Evolutionary conservation across 2,888 invertebrate species (phyloP).

Genomic region (Stenodema calcarata): DNA sequence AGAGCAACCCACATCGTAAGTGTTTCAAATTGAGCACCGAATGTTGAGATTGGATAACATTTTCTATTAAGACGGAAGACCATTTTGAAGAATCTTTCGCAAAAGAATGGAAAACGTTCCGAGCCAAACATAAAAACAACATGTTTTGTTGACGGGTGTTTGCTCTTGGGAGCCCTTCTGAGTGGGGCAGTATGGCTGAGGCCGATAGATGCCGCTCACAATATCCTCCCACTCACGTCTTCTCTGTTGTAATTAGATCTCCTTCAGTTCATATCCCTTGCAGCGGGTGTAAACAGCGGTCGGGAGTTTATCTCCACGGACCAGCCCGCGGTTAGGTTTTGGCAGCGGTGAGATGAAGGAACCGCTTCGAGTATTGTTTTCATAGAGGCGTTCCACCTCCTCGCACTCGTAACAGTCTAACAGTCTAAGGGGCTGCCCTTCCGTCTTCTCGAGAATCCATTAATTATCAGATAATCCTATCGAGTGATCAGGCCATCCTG

Average conservation of each 20-base stretch:
- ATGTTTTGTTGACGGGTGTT: neutral
- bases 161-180: neutral
- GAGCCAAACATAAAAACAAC: neutral
- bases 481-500: neutral
- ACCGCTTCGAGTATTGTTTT: neutral
- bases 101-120: neutral
- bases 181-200: neutral
- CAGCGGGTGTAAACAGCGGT: conserved; percentile 13
- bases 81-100: neutral
- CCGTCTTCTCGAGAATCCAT: neutral
- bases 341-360: neutral
- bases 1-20: no score
- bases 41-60: no score
- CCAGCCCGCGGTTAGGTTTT: neutral
- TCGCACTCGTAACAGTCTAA: neutral
- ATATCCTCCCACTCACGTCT: conserved; percentile 6
- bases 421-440: neutral
- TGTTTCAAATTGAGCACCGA: no score
- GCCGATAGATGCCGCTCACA: neutral
- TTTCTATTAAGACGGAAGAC: neutral
- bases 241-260: conserved; percentile 4
- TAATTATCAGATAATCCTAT: neutral
- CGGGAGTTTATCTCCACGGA: conserved; percentile 3
- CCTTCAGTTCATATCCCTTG: conserved; percentile 3
- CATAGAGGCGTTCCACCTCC: neutral